These are phyloP conservation scores for Stenodera caucasica DNA, from an alignment of 2,888 invertebrate genomes.

Conservation along the genomic window DNA sequence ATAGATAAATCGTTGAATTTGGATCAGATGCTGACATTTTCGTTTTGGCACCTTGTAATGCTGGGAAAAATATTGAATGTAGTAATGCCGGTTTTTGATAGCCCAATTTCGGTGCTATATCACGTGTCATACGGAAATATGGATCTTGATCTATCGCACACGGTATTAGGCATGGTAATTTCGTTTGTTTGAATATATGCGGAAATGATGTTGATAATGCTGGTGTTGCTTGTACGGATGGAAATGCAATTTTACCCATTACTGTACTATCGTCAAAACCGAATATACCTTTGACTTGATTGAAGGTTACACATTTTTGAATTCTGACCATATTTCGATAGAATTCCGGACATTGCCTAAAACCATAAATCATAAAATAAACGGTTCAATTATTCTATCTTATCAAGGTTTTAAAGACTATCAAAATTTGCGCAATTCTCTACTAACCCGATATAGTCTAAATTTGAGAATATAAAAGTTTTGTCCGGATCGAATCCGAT, in stretches of 20 bases:
- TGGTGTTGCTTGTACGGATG: conserved; percentile 95
- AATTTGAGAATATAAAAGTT: conserved; percentile 96
- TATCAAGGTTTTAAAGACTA: not conserved
- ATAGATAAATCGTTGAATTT: conserved; percentile 93
- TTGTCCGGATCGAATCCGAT: conserved; percentile 91
- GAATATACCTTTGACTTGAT: conserved; percentile 98
- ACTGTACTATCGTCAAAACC: conserved; percentile 95
- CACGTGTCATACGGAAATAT: conserved; percentile 98
- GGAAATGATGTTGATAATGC: conserved; percentile 89
- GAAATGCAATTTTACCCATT: conserved; percentile 97
- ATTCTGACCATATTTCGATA: conserved; percentile 92
- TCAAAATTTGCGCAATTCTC: not conserved
- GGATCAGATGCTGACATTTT: conserved; percentile 98
- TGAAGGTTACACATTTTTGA: conserved; percentile 94
- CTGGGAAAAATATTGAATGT: conserved; percentile 71
- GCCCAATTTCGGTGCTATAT: conserved; percentile 91
- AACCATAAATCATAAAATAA: conserved; percentile 6
- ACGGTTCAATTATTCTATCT: conserved; percentile 4
- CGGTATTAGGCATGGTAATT: conserved; percentile 85
- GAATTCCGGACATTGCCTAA: conserved; percentile 82
- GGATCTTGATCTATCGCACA: conserved; percentile 99
- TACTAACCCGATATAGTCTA: conserved; percentile 89
- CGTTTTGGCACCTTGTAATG: conserved; percentile 90
- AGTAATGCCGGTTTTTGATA: conserved; percentile 83
- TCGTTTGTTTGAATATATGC: conserved; percentile 79